Conservation (phyloP, 2,113 vertebrate species). For the Collichthys lucidus region DNA sequence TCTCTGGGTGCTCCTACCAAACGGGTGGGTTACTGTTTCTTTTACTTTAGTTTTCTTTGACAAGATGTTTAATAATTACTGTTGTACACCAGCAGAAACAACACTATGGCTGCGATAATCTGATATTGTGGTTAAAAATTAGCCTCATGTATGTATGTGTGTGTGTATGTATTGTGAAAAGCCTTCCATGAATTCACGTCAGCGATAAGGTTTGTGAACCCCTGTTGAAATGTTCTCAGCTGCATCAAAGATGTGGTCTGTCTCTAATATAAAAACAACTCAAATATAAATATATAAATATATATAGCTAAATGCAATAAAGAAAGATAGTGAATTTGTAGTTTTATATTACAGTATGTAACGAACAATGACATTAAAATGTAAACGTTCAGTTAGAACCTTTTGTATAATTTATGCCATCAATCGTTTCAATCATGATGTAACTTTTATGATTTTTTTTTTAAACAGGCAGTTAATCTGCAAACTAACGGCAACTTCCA, state of each 20-base stretch:
- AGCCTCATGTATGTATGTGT: constrained; percentile 40
- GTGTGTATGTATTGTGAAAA: constrained; percentile 40
- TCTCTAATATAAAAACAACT: constrained; percentile 38
- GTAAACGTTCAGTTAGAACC: constrained; percentile 36
- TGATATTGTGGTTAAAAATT: constrained; percentile 45
- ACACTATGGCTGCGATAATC: constrained; percentile 54
- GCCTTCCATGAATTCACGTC: constrained; percentile 40
- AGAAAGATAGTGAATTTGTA: constrained; percentile 61
- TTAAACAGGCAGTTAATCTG: constrained; percentile 1
- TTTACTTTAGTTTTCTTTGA: background rate
- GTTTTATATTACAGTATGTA: constrained; percentile 71
- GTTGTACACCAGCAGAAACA: constrained; percentile 74
- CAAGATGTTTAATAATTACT: constrained; percentile 47
- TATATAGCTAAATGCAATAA: constrained; percentile 74
- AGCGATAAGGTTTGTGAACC: constrained; percentile 35
- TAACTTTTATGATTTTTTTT: constrained; percentile 29
- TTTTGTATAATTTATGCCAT: constrained; percentile 41
- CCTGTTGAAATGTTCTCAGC: constrained; percentile 43
- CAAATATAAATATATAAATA: constrained; percentile 10
- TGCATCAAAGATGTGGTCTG: constrained; percentile 49
- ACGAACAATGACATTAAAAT: constrained; percentile 40
- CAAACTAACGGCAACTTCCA: background rate
- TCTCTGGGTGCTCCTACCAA: constrained; percentile 73
- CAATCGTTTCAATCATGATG: constrained; percentile 20
- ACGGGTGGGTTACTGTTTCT: constrained; percentile 48